phyloP scores from a whole-genome alignment of 2,797 vertebrate genomes.

The Argyrosomus regius region DNA sequence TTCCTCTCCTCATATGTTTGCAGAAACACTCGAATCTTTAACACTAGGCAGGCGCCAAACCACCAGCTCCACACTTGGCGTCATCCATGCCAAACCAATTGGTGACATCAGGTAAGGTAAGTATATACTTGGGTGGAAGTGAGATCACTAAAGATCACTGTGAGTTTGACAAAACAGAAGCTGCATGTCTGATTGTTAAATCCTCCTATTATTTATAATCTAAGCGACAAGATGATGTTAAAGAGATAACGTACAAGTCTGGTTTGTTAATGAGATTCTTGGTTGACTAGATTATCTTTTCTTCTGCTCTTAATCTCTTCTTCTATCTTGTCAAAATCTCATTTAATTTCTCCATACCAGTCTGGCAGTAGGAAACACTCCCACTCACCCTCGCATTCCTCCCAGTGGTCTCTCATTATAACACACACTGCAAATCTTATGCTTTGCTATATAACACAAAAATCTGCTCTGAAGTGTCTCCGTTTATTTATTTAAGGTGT shows the following conservation, averaged over 20 bases:
- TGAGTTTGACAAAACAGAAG: neutral
- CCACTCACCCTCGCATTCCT: neutral
- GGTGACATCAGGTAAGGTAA: no score
- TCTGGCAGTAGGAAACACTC: neutral
- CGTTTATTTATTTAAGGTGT: neutral
- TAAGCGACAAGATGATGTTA: neutral
- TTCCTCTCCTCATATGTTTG: no score
- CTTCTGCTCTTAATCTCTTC: neutral
- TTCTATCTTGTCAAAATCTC: neutral
- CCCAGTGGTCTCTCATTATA: neutral
- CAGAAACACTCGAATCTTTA: no score
- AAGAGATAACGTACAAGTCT: neutral
- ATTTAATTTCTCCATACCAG: neutral
- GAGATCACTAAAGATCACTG: neutral
- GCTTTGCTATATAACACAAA: neutral
- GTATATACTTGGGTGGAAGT: no score
- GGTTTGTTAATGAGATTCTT: neutral
- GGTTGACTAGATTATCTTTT: neutral
- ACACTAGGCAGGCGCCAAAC: no score
- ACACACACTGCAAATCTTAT: neutral
- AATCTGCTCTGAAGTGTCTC: neutral
- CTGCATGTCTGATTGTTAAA: neutral
- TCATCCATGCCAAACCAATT: no score
- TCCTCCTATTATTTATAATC: neutral
- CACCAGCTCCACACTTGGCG: no score